A percentile compares a stretch with the other conserved stretches of the same genome.
Evolutionary conservation across 2,113 vertebrate genomes (phyloP).

Genomic region (Morone chrysops): DNA sequence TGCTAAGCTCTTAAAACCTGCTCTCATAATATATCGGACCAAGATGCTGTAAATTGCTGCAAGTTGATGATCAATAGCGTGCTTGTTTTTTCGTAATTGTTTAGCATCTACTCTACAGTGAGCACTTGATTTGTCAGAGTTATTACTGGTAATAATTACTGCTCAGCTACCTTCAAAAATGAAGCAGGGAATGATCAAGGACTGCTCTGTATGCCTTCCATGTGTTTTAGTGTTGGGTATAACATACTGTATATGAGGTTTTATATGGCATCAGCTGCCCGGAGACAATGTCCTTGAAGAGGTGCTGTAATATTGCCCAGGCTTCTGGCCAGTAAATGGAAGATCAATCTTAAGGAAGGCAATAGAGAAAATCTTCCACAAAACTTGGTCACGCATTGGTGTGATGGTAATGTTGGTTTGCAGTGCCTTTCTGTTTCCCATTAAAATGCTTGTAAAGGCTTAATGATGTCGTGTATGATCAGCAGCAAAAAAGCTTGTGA

Average conservation of each 20-base stretch:
- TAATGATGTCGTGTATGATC: conserved; percentile 42
- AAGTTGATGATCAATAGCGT: conserved; percentile 75
- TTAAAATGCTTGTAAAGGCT: conserved; percentile 57
- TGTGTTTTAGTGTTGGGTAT: conserved; percentile 52
- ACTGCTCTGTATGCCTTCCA: conserved; percentile 29
- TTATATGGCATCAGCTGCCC: conserved; percentile 63
- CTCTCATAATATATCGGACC: conserved; percentile 61
- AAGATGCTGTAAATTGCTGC: conserved; percentile 68
- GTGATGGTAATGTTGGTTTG: conserved; percentile 35
- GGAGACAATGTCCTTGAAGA: conserved; percentile 77
- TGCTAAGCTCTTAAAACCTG: conserved; percentile 70
- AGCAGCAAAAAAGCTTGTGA: conserved; percentile 42
- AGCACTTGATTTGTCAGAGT: conserved; percentile 49
- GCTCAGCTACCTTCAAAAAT: conserved; percentile 24
- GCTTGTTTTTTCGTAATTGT: conserved; percentile 70
- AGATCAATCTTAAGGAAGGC: conserved; percentile 77
- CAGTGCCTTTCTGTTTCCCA: conserved; percentile 44
- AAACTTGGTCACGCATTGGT: conserved; percentile 42
- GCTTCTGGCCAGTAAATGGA: conserved; percentile 70
- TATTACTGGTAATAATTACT: conserved; percentile 58
- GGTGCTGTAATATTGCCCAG: conserved; percentile 57
- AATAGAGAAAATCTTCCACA: conserved; percentile 52
- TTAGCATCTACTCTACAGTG: conserved; percentile 20
- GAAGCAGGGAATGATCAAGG: conserved; percentile 27
- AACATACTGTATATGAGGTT: conserved; percentile 34